A percentile compares a stretch with the other conserved stretches of the same genome.
phyloP scores from a whole-genome alignment of 1,140 invertebrate genomes.

The Gyrodactylus bullatarudis region DNA sequence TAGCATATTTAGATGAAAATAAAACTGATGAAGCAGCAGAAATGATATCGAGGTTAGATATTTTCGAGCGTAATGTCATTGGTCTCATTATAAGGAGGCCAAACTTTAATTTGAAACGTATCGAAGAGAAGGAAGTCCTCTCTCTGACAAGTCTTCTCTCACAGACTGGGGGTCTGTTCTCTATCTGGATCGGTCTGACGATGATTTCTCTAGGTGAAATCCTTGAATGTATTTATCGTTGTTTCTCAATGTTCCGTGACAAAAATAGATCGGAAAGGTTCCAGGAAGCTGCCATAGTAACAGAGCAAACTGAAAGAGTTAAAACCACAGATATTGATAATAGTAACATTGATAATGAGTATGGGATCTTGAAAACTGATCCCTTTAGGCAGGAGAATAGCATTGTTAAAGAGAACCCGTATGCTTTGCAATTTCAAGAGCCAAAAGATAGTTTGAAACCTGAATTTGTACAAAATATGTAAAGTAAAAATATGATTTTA shows the following conservation, averaged over 20 bases:
- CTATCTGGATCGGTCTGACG: slow-evolving; percentile 5
- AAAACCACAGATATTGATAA: no score
- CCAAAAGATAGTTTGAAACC: no score
- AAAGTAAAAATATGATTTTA: no score
- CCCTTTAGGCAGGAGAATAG: not conserved
- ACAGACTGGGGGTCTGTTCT: slow-evolving; percentile 1
- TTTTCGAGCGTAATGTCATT: slow-evolving; percentile 3
- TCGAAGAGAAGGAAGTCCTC: slow-evolving; percentile 6
- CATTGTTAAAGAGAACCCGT: no score
- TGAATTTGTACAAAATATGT: no score
- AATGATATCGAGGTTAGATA: not conserved
- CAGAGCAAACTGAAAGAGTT: no score
- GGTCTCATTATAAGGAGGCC: not conserved
- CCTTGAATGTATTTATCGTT: not conserved
- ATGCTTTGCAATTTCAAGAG: no score
- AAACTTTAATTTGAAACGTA: slow-evolving; percentile 1
- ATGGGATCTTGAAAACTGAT: no score
- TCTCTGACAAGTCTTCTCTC: slow-evolving; percentile 3
- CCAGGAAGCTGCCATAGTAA: not conserved
- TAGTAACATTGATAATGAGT: no score
- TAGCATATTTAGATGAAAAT: not conserved
- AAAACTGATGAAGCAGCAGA: not conserved
- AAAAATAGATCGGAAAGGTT: no score
- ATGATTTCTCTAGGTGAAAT: slow-evolving; percentile 3
- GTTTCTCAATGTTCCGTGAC: not conserved